Evolutionary conservation across 2,797 vertebrate species (phyloP).

Genomic region (Sebastes trivittatus): DNA sequence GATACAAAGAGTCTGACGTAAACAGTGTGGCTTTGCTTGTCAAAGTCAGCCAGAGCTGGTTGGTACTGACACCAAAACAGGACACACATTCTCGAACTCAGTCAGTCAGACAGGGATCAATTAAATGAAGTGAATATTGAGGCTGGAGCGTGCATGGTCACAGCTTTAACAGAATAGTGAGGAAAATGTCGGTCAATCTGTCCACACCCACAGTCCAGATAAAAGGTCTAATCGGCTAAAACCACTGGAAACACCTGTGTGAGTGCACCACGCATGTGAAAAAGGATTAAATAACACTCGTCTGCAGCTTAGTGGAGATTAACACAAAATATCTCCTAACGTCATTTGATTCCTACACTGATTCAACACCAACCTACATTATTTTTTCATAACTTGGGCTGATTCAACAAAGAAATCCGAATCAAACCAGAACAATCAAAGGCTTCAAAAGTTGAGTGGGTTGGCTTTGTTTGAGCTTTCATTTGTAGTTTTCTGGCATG

Average conservation of each 20-base stretch:
- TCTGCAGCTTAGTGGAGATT: conserved; percentile 23
- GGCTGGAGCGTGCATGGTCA: not conserved
- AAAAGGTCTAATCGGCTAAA: conserved; percentile 2
- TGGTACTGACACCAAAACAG: not conserved
- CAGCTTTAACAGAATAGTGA: not conserved
- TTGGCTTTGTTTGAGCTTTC: conserved; percentile 31
- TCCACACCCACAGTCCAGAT: not conserved
- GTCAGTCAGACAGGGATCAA: not conserved
- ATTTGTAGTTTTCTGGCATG: conserved; percentile 15
- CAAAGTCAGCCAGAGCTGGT: not conserved
- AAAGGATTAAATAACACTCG: not conserved
- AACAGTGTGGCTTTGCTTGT: not conserved
- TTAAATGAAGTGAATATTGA: conserved; percentile 1
- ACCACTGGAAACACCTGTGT: conserved; percentile 3
- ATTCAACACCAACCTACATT: conserved; percentile 11
- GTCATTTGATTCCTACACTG: not conserved
- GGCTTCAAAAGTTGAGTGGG: conserved; percentile 13
- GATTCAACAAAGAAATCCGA: conserved; percentile 27
- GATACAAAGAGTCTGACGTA: not conserved
- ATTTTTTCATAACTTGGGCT: conserved; percentile 20
- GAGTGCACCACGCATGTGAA: not conserved
- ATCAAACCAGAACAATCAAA: conserved; percentile 25
- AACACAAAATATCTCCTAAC: conserved; percentile 2
- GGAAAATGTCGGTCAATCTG: conserved; percentile 1
- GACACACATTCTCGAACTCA: not conserved